Evolutionary conservation across 2,113 vertebrate genomes (phyloP).

Genomic region (Misgurnus mizolepis): DNA sequence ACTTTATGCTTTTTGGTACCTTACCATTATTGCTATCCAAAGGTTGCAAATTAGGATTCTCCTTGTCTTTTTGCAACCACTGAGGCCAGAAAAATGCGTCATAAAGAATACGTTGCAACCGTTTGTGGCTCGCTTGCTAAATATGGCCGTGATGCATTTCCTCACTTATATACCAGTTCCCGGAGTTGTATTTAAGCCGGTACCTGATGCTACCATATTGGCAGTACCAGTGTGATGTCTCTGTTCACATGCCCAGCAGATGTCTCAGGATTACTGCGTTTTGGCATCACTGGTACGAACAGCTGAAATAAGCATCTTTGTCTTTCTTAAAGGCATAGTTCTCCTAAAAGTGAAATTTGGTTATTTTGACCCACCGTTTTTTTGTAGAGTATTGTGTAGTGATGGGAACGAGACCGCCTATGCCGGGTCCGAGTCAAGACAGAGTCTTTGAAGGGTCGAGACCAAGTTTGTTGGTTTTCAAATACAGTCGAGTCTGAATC

Average conservation of each 20-base stretch:
- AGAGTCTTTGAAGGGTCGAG: no score
- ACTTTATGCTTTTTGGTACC: constrained; percentile 70
- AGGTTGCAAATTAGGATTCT: constrained; percentile 73
- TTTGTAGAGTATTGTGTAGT: background rate
- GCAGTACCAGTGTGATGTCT: constrained; percentile 9
- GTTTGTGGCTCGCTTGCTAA: constrained; percentile 72
- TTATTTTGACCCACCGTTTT: background rate
- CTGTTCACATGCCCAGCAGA: constrained; percentile 4
- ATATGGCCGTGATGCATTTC: constrained; percentile 64
- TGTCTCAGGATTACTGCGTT: constrained; percentile 23
- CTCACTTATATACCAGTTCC: constrained; percentile 54
- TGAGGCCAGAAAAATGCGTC: constrained; percentile 69
- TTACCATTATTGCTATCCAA: constrained; percentile 76
- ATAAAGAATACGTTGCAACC: constrained; percentile 68
- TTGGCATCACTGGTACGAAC: constrained; percentile 10
- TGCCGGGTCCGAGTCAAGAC: no score
- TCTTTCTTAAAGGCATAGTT: background rate
- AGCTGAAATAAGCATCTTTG: constrained; percentile 10
- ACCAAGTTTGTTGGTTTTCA: no score
- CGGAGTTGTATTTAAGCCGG: constrained; percentile 57
- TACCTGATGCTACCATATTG: constrained; percentile 56
- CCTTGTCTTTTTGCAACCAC: constrained; percentile 71
- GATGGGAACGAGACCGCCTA: no score
- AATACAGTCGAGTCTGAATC: no score
- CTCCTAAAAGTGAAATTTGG: background rate